Evolutionary conservation across 2,113 vertebrate species (phyloP).

Genomic region (Lates calcarifer): DNA sequence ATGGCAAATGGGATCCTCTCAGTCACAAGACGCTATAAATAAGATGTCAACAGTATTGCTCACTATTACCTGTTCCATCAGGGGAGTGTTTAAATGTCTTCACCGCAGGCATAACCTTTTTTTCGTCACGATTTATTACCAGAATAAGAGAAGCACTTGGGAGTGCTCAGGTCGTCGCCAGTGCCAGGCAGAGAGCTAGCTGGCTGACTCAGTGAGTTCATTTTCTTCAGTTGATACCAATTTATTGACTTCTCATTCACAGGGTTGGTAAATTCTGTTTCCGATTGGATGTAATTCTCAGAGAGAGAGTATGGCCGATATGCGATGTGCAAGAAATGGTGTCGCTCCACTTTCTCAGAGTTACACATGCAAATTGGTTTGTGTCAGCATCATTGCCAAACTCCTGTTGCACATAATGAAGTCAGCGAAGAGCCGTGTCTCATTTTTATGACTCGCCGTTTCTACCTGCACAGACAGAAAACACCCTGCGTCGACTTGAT

Average conservation of each 20-base stretch:
- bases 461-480: slow-evolving; percentile 57
- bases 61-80: slow-evolving; percentile 64
- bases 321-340: slow-evolving; percentile 22
- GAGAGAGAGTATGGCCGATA: slow-evolving; percentile 14
- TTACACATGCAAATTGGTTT: slow-evolving; percentile 57
- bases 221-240: slow-evolving; percentile 57
- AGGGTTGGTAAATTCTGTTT: slow-evolving; percentile 33
- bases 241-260: slow-evolving; percentile 43
- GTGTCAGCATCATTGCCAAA: slow-evolving; percentile 45
- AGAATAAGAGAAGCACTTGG: slow-evolving; percentile 57
- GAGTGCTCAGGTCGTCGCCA: slow-evolving; percentile 46
- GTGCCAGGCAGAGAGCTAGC: slow-evolving; percentile 21
- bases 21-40: slow-evolving; percentile 62
- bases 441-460: slow-evolving; percentile 56
- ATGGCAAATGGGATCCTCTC: slow-evolving; percentile 55
- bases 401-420: slow-evolving; percentile 60
- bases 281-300: slow-evolving; percentile 46
- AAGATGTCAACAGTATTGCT: slow-evolving; percentile 63
- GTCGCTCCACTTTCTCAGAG: slow-evolving; percentile 30
- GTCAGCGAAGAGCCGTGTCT: slow-evolving; percentile 44
- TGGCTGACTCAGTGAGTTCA: slow-evolving; percentile 45
- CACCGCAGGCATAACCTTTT: slow-evolving; percentile 56
- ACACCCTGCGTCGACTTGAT: slow-evolving; percentile 44
- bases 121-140: slow-evolving; percentile 67
- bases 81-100: slow-evolving; percentile 65